phyloP scores from a whole-genome alignment of 2,888 invertebrate genomes.

The Tetragnatha montana region DNA sequence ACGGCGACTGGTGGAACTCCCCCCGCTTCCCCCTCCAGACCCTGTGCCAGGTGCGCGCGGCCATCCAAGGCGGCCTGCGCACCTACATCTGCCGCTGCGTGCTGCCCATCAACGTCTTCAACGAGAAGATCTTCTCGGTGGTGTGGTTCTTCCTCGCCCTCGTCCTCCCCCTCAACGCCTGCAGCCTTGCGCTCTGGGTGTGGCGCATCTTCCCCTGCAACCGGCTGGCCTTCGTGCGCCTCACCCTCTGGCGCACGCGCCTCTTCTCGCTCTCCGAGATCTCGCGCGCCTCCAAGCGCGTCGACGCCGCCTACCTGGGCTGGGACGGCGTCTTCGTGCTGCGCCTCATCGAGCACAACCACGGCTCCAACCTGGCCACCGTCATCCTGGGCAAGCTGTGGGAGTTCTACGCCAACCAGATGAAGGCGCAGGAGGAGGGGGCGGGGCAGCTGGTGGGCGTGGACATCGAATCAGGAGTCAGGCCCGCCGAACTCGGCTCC shows the following conservation, averaged over 20 bases:
- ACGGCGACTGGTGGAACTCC: conserved; percentile 76
- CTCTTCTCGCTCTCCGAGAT: conserved; percentile 77
- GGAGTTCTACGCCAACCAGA: conserved; percentile 74
- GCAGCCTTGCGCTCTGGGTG: conserved; percentile 74
- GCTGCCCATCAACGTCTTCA: conserved; percentile 75
- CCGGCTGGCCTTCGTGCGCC: conserved; percentile 76
- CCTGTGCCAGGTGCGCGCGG: conserved; percentile 75
- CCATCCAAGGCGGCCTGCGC: conserved; percentile 74
- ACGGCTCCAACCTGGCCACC: conserved; percentile 75
- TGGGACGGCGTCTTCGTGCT: conserved; percentile 76
- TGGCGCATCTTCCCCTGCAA: conserved; percentile 74
- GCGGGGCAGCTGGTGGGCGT: conserved; percentile 70
- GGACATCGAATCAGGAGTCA: conserved; percentile 71
- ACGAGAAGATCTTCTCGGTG: conserved; percentile 75
- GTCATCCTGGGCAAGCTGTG: conserved; percentile 74
- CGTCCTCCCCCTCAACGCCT: conserved; percentile 74
- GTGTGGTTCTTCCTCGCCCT: conserved; percentile 76
- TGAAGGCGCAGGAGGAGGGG: conserved; percentile 73
- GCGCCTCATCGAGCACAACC: conserved; percentile 75
- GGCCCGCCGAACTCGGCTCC: conserved; percentile 66
- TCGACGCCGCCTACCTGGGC: conserved; percentile 74
- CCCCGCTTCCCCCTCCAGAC: conserved; percentile 77
- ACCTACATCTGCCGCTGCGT: conserved; percentile 75
- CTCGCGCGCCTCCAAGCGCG: conserved; percentile 74
- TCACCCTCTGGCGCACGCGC: conserved; percentile 76